These are phyloP conservation scores for Promerops cafer DNA, from an alignment of 2,113 vertebrate genomes.

Conservation along the genomic window DNA sequence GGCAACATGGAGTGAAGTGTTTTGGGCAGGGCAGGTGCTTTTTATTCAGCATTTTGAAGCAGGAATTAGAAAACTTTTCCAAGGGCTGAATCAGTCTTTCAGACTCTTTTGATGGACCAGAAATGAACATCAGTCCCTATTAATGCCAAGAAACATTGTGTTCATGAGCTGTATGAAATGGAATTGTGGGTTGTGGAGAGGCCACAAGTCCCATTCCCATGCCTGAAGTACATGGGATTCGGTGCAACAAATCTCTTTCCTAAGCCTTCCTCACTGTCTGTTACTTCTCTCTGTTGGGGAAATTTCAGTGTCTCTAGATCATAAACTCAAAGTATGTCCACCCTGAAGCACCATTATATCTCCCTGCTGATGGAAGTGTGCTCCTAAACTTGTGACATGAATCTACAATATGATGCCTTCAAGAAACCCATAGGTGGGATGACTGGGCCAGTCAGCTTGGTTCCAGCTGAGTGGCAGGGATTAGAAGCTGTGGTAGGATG, in stretches of 20 bases:
- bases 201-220: not conserved
- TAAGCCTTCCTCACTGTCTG: not conserved
- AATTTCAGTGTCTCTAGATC: not conserved
- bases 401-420: not conserved
- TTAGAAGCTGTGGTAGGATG: not conserved
- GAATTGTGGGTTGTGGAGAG: not conserved
- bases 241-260: not conserved
- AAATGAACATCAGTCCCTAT: not conserved
- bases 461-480: not conserved
- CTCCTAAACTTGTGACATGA: not conserved
- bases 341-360: not conserved
- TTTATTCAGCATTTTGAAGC: not conserved
- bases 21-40: not conserved
- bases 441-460: not conserved
- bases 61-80: conserved; percentile 2
- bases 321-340: not conserved
- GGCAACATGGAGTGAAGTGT: not conserved
- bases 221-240: not conserved
- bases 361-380: not conserved
- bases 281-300: not conserved
- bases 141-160: not conserved
- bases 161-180: not conserved
- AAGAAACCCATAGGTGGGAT: not conserved
- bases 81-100: not conserved
- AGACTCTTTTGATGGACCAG: not conserved